Percentiles rank a stretch among this genome's conserved stretches.
Conservation (phyloP, 1,140 invertebrate species). For the Luehdorfia chinensis region DNA sequence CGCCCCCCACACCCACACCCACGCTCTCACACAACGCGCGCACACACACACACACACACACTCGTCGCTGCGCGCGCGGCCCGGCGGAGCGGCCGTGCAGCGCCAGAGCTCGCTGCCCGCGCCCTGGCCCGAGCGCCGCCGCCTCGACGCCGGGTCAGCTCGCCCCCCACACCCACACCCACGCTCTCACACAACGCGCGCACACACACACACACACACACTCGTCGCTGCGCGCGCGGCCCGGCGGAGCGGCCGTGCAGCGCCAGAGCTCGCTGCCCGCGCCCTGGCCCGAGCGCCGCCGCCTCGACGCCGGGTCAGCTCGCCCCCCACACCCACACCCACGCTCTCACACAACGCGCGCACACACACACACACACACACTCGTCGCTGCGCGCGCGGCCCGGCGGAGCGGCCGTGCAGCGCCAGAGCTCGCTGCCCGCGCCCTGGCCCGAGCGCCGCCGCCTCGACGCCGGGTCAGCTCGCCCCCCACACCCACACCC, state of each 20-base stretch:
- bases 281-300: slow-evolving; percentile 41
- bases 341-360: too few species aligned
- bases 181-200: too few species aligned
- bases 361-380: too few species aligned
- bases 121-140: slow-evolving; percentile 41
- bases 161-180: too few species aligned
- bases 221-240: slow-evolving; percentile 51
- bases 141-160: slow-evolving; percentile 19
- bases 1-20: too few species aligned
- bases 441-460: slow-evolving; percentile 41
- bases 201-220: too few species aligned
- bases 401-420: slow-evolving; percentile 35
- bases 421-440: slow-evolving; percentile 57
- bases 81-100: slow-evolving; percentile 35
- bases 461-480: slow-evolving; percentile 19
- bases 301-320: slow-evolving; percentile 19
- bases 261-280: slow-evolving; percentile 57
- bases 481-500: too few species aligned
- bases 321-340: too few species aligned
- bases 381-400: slow-evolving; percentile 51
- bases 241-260: slow-evolving; percentile 35
- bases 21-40: too few species aligned
- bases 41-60: too few species aligned
- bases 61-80: slow-evolving; percentile 51
- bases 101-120: slow-evolving; percentile 57